Conservation (phyloP, 2,888 invertebrate genomes). For the Laspeyria flexula region DNA sequence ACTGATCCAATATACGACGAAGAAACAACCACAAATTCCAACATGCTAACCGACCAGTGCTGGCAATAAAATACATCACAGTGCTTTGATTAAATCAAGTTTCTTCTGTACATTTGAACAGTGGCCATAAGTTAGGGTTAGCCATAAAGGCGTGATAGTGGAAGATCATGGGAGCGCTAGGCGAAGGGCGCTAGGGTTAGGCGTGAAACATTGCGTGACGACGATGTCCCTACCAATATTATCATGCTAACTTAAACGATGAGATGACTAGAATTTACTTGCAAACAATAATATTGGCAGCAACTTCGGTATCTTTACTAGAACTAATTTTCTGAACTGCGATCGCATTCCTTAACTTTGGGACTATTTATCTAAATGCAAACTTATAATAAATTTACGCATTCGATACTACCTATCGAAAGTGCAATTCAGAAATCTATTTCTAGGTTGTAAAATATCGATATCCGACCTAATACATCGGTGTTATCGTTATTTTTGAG, state of each 20-base stretch:
- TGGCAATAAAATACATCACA: slow-evolving; percentile 44
- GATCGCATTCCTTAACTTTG: slow-evolving; percentile 39
- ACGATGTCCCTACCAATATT: slow-evolving; percentile 47
- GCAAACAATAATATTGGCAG: slow-evolving; percentile 46
- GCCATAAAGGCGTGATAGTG: slow-evolving; percentile 77
- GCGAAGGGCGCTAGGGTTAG: slow-evolving; percentile 73
- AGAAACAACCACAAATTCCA: slow-evolving; percentile 32
- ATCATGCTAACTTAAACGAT: slow-evolving; percentile 31
- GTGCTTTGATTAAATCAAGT: slow-evolving; percentile 40
- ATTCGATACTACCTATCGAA: slow-evolving; percentile 27
- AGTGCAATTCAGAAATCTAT: slow-evolving; percentile 57
- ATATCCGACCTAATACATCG: slow-evolving; percentile 42
- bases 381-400: slow-evolving; percentile 27
- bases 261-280: slow-evolving; percentile 24
- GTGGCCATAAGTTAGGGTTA: slow-evolving; percentile 60
- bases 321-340: slow-evolving; percentile 57
- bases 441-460: slow-evolving; percentile 39
- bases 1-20: slow-evolving; percentile 64
- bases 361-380: slow-evolving; percentile 36
- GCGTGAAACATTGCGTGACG: slow-evolving; percentile 52
- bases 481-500: slow-evolving; percentile 48
- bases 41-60: slow-evolving; percentile 24
- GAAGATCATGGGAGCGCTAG: slow-evolving; percentile 80
- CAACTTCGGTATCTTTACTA: slow-evolving; percentile 46
- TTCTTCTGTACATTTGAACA: slow-evolving; percentile 63